These are phyloP conservation scores for Cerastis leucographa DNA, from an alignment of 2,888 invertebrate species.

Conservation along the genomic window DNA sequence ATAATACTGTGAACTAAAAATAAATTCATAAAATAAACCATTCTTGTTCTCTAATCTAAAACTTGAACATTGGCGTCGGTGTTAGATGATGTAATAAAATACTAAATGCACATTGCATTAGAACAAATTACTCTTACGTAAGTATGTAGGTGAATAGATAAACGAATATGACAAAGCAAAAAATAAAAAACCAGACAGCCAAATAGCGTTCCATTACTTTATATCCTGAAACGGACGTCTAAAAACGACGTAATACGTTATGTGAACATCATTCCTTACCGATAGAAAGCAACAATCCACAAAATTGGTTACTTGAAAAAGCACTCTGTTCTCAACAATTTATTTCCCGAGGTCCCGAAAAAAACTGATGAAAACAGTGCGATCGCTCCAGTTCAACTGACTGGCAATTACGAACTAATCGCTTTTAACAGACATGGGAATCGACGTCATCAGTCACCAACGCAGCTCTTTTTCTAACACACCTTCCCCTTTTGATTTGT, in stretches of 20 bases:
- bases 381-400: constrained; percentile 57
- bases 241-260: constrained; percentile 39
- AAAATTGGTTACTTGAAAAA: constrained; percentile 57
- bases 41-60: constrained; percentile 7
- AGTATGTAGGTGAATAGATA: constrained; percentile 45
- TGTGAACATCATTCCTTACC: constrained; percentile 34
- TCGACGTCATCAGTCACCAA: constrained; percentile 75
- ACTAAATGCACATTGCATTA: constrained; percentile 37
- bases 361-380: constrained; percentile 60
- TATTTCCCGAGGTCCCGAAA: constrained; percentile 56
- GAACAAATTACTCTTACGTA: constrained; percentile 42
- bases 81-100: constrained; percentile 36
- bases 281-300: constrained; percentile 54
- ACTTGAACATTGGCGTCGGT: background rate
- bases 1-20: constrained; percentile 9
- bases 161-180: constrained; percentile 31
- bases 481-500: constrained; percentile 77
- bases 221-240: constrained; percentile 28
- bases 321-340: constrained; percentile 59
- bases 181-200: constrained; percentile 38
- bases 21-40: background rate
- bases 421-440: constrained; percentile 80
- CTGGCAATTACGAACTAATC: constrained; percentile 72
- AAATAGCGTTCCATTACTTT: constrained; percentile 38
- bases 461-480: constrained; percentile 75